Percentiles rank a stretch among this genome's conserved stretches.
phyloP scores from a whole-genome alignment of 2,888 invertebrate species.

The Drosophila barbarae region DNA sequence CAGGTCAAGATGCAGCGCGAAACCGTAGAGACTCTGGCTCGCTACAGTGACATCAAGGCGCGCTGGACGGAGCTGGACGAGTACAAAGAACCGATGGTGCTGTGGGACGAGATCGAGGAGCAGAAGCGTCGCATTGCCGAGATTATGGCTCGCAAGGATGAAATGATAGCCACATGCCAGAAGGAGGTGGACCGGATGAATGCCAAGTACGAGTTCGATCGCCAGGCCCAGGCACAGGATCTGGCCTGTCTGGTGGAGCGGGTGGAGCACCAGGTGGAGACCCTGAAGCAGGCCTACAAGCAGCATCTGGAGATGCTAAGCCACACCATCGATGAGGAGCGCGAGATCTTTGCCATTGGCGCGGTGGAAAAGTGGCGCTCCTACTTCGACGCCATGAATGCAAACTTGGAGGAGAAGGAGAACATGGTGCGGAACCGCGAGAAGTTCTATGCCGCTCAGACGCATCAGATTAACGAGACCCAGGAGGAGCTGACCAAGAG shows the following conservation, averaged over 20 bases:
- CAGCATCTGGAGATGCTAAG: slow-evolving; percentile 88
- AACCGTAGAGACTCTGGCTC: slow-evolving; percentile 83
- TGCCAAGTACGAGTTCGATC: slow-evolving; percentile 82
- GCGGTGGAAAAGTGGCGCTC: slow-evolving; percentile 86
- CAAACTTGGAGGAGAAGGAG: slow-evolving; percentile 84
- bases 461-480: slow-evolving; percentile 83
- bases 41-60: slow-evolving; percentile 84
- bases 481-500: slow-evolving; percentile 87
- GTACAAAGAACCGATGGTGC: slow-evolving; percentile 87
- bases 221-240: slow-evolving; percentile 87
- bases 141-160: slow-evolving; percentile 86
- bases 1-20: slow-evolving; percentile 84
- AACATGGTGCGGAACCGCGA: slow-evolving; percentile 83
- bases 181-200: slow-evolving; percentile 87
- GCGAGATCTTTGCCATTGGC: slow-evolving; percentile 82
- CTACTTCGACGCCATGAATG: slow-evolving; percentile 84
- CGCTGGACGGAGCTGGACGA: slow-evolving; percentile 85
- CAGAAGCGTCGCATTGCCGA: slow-evolving; percentile 83
- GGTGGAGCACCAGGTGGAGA: slow-evolving; percentile 89
- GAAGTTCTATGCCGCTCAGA: slow-evolving; percentile 81
- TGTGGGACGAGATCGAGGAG: slow-evolving; percentile 84
- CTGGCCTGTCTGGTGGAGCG: slow-evolving; percentile 89
- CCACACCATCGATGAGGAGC: slow-evolving; percentile 84
- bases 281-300: slow-evolving; percentile 87
- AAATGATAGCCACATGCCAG: slow-evolving; percentile 85